Percentiles rank a stretch among this genome's conserved stretches.
Evolutionary conservation across 2,113 vertebrate genomes (phyloP).

Genomic region (Tor tambroides): DNA sequence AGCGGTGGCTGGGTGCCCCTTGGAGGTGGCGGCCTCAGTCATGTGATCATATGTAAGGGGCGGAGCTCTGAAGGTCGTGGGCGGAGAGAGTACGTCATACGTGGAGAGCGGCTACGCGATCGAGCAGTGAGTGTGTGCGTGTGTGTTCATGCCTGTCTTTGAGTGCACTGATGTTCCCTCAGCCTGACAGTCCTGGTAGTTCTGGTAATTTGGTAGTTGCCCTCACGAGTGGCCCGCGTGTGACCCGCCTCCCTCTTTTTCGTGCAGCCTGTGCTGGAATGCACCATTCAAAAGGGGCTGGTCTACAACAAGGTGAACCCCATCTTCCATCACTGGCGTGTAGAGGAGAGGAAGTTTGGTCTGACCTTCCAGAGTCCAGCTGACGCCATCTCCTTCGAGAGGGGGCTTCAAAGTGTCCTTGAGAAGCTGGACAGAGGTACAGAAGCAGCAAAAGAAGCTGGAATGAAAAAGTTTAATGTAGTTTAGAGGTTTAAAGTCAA

Average conservation of each 20-base stretch:
- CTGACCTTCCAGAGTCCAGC: constrained; percentile 92
- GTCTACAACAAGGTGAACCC: constrained; percentile 95
- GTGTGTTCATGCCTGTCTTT: constrained; percentile 70
- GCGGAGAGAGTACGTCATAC: constrained; percentile 85
- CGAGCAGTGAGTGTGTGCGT: constrained; percentile 86
- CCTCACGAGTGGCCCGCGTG: neutral
- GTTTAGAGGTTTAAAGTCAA: neutral
- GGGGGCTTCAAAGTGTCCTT: constrained; percentile 82
- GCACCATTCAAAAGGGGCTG: constrained; percentile 83
- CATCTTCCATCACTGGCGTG: constrained; percentile 94
- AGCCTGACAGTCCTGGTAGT: constrained; percentile 30
- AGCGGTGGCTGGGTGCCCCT: constrained; percentile 93
- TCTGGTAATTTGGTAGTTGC: neutral
- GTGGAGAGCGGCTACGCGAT: constrained; percentile 89
- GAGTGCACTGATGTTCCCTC: constrained; percentile 50
- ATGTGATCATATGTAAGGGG: constrained; percentile 87
- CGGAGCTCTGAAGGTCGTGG: constrained; percentile 81
- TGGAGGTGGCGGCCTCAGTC: constrained; percentile 90
- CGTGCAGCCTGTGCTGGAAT: constrained; percentile 86
- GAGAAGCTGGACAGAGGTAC: constrained; percentile 86
- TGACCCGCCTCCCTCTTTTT: constrained; percentile 7
- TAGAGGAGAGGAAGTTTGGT: constrained; percentile 89
- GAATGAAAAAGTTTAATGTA: neutral
- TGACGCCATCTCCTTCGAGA: constrained; percentile 88
- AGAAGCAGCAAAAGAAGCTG: constrained; percentile 61